Base-by-base conservation (phyloP, 2,888 invertebrate genomes). In the Lasiommata megera region DNA sequence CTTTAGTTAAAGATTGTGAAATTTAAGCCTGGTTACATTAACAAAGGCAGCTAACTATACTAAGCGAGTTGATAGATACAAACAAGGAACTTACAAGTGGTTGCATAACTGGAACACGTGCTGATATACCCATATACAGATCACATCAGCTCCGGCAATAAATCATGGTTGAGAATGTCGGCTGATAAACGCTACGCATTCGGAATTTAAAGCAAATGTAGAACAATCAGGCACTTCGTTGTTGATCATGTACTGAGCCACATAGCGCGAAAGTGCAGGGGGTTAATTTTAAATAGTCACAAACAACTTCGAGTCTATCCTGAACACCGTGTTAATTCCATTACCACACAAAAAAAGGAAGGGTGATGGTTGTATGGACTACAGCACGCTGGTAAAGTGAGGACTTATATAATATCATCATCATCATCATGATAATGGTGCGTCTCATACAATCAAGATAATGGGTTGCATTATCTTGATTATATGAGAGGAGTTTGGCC, bases 31-130 rank as follows among this genome's bases (percentile, higher is more conserved):
- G 11, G 11, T 23, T 41, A 12, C 12, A 51, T 29, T 46, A 17
- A 41, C 44, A 28, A 29, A 28, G 14, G 44, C 28, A 28, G 44
- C 28, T 1, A 40, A 38, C 28, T 29, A 57, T 51, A 43, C 46
- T 28, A 11, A 31, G 38, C 11, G n/a, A 54, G 58, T 54, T 46
- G 54, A 37, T 34, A 43, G 37, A 52, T 59, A 55, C 37, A 52
- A 40, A 57, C 50, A 37, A 57, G 56, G 57, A 60, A 60, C 44
- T 60, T 18, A 29, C 43, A 50, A 29, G 38, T 17, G 29, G 38
- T 60, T 57, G 50, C 46, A 47, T 57, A 54, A 61, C 54, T 57
- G 46, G 54, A 29, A 54, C 54, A 54, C 54, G 51, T 57, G 60
- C 29, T 12, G 11, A 28, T 37, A 37, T 50, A 12, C 31, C 54